Evolutionary conservation across 2,797 vertebrate species (phyloP).

Genomic region (Sebastes wilsoni): DNA sequence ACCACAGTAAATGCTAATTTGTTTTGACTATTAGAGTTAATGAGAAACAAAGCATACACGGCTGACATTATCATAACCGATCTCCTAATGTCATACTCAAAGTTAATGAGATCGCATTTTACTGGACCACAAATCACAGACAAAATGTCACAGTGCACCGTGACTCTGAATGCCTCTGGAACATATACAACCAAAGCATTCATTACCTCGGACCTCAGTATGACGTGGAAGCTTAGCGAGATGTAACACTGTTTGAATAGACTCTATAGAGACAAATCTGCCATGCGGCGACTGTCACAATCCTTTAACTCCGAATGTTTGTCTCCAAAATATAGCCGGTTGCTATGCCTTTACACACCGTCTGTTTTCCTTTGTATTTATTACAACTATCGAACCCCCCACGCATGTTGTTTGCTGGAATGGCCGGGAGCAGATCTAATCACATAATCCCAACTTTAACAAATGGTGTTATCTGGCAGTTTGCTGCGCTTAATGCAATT

Average conservation of each 20-base stretch:
- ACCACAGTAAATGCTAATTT: not conserved
- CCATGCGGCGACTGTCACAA: not conserved
- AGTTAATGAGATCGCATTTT: constrained; percentile 18
- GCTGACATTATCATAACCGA: not conserved
- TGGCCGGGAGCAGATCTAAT: constrained; percentile 8
- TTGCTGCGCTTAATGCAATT: constrained; percentile 14
- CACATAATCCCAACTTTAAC: constrained; percentile 16
- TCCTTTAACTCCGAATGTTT: constrained; percentile 38
- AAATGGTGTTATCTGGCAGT: constrained; percentile 29
- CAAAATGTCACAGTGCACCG: not conserved
- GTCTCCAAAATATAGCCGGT: constrained; percentile 53
- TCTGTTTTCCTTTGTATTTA: constrained; percentile 30
- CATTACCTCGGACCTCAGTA: not conserved
- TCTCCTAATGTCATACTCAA: not conserved
- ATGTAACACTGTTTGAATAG: constrained; percentile 41
- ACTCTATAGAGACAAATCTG: constrained; percentile 31
- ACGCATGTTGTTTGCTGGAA: constrained; percentile 11
- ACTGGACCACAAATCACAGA: not conserved
- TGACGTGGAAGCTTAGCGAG: constrained; percentile 29
- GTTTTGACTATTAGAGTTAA: not conserved
- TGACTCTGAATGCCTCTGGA: not conserved
- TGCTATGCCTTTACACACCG: constrained; percentile 42
- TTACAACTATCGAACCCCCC: not conserved
- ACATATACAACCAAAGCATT: not conserved
- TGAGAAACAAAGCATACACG: not conserved